phyloP scores from a whole-genome alignment of 1,140 invertebrate species.

The Rhyacophila brunnea region DNA sequence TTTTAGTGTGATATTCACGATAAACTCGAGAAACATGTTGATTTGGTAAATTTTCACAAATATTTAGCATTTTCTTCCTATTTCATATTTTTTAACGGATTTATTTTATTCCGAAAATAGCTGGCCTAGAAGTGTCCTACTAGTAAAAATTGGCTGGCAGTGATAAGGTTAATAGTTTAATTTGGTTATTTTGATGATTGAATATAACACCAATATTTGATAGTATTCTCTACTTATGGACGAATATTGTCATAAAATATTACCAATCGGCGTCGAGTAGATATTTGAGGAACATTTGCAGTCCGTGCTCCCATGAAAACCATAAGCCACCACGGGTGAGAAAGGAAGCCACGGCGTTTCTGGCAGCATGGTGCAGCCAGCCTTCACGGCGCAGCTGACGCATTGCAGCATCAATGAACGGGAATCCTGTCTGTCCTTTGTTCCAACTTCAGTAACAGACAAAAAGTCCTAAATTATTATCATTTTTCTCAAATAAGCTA shows the following conservation, averaged over 20 bases:
- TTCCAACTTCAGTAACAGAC: conserved; percentile 61
- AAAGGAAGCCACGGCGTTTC: conserved; percentile 72
- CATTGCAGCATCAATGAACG: conserved; percentile 76
- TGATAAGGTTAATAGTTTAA: too few species aligned
- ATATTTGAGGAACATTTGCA: conserved; percentile 64
- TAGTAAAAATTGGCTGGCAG: too few species aligned
- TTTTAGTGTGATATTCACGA: too few species aligned
- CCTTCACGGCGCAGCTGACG: conserved; percentile 64
- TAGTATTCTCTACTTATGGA: too few species aligned
- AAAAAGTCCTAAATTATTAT: neutral
- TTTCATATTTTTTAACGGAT: too few species aligned
- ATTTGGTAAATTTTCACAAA: too few species aligned
- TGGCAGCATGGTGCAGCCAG: conserved; percentile 71
- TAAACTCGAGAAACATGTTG: too few species aligned
- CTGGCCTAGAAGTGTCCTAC: too few species aligned
- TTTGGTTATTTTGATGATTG: too few species aligned
- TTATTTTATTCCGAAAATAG: too few species aligned
- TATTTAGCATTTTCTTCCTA: too few species aligned
- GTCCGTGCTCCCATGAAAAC: conserved; percentile 70
- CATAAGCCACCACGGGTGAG: conserved; percentile 72
- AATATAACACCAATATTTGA: too few species aligned
- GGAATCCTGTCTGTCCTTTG: conserved; percentile 70
- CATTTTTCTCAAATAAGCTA: neutral
- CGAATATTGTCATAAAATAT: conserved; percentile 5
- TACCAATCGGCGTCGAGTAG: conserved; percentile 70